Base-by-base conservation (phyloP, 2,113 vertebrate species). In the Muscicapa adusta region DNA sequence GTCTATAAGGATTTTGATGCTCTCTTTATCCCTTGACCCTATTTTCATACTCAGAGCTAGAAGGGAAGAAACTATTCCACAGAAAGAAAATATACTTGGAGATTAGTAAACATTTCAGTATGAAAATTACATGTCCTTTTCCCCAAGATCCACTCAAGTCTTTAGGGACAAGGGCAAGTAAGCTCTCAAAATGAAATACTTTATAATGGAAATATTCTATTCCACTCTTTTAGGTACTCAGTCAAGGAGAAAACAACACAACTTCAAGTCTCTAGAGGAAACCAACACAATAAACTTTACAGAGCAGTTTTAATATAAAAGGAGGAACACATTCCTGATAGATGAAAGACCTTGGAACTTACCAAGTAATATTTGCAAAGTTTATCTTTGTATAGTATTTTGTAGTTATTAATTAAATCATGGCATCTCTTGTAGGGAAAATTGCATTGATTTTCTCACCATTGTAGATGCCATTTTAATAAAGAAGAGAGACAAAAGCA, bases 331-430 rank as follows among this genome's bases (percentile, higher is more conserved):
- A 74, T 20, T 95, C 31, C 25, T 88, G 67, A 67, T 28, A 85
- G 51, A 90, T 48, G 29, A 86, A 91, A 86, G 73, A 83, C 76
- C 40, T 91, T 84, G 51, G 56, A 60, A 68, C 48, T 85, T 62
- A 62, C 6, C 17, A 71, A 71, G 29, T 31, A 91, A 38, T 50
- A 66, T 84, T 47, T 95, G 25, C 23, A 77, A 58, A 23, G 19
- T 60, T 85, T 88, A 60, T 56, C 43, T 88, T 90, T 66, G 58
- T 54, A 56, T 19, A 60, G 23, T 45, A 80, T 87, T 92, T 88
- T 73, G 67, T 70, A 88, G 54, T n/a, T 89, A 70, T 89, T 94
- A 95, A 96, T 89, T 94, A 88, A 91, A 56, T 43, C 43, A 74
- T 50, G 42, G 25, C 14, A 80, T 67, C 31, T 79, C 60, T 94